Base-by-base conservation (phyloP, 2,113 vertebrate species). In the Hemibagrus wyckioides region DNA sequence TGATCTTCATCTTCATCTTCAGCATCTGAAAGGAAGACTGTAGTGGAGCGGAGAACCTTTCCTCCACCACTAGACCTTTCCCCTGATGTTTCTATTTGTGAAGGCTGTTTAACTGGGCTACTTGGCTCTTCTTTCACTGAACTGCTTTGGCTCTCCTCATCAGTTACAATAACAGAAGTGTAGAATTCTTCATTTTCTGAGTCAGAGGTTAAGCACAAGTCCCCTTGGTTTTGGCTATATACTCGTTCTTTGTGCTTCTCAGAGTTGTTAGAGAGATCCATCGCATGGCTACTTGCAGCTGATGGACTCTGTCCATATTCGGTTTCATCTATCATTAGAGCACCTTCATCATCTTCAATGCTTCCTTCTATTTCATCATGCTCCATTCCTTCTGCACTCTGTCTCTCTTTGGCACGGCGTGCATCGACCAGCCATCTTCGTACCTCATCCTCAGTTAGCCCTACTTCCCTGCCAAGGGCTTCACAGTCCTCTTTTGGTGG, bases 1-100 rank as follows among this genome's bases (percentile, higher is more conserved):
- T 92, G 92, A 80, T 96, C 94, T 33, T 95, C 95, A 13, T 95
- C 93, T 57, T 96, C 95, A 4, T 96, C 95, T 65, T 96, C 95
- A 28, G 94, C 95, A 80, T 96, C 95, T 0, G 95, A 96, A 28
- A 95, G 93, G 54, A 96, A 96, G 61, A 95, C 95, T 4, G 95
- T 96, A 28, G 95, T 94, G 73, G 95, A 96, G 41, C 94, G 94
- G 44, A 95, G 90, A 14, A 96, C 95, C 88, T 96, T 96, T 65
- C 95, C 95, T 80, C 95, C 95, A 76, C 89, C 87, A 5, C 89
- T 87, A 11, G 90, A 92, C 85, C 91, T 94, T 28, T 95, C 93
- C 1, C 82, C 65, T 15, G 88, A 90, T 13, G 48, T 75, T 44
- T 94, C 94, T 28, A 86, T 84, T 82, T 90, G 93, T 30, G 86